Conservation (phyloP, 2,113 vertebrate species). For the Ptychochromis oligacanthus region DNA sequence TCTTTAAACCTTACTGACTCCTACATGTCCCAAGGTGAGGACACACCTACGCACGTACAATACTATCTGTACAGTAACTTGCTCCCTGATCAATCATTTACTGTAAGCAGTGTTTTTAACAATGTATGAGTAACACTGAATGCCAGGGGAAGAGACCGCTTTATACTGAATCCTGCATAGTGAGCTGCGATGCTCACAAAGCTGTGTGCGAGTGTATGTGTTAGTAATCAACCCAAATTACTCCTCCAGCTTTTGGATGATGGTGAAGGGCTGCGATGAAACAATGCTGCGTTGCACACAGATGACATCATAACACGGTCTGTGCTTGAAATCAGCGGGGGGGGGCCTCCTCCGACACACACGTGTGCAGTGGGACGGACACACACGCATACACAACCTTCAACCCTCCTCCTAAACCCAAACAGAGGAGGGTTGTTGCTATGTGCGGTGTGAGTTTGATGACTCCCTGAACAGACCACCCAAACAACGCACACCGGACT, state of each 20-base stretch:
- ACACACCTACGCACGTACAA: not conserved
- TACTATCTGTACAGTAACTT: not conserved
- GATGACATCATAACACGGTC: conserved; percentile 53
- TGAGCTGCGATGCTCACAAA: conserved; percentile 6
- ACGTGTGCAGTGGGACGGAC: not conserved
- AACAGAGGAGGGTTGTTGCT: conserved; percentile 58
- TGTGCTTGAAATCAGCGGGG: conserved; percentile 5
- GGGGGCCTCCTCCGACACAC: not conserved
- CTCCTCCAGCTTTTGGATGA: conserved; percentile 10
- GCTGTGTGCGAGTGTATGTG: conserved; percentile 9
- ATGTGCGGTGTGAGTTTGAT: conserved; percentile 19
- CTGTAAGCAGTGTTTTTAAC: not conserved
- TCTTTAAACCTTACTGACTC: not conserved
- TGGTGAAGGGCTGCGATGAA: conserved; percentile 19
- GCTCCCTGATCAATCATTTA: not conserved
- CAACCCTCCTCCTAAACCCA: conserved; percentile 47
- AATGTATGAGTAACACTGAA: not conserved
- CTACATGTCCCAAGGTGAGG: not conserved
- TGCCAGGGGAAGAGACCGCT: accelerated
- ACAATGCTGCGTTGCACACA: not conserved
- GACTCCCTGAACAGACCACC: conserved; percentile 59
- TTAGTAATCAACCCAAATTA: conserved; percentile 35
- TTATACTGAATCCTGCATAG: conserved; percentile 1
- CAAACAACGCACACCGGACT: conserved; percentile 60
- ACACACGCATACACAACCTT: conserved; percentile 44